These are phyloP conservation scores for Typhlichthys subterraneus DNA, from an alignment of 2,797 vertebrate species.

Conservation along the genomic window DNA sequence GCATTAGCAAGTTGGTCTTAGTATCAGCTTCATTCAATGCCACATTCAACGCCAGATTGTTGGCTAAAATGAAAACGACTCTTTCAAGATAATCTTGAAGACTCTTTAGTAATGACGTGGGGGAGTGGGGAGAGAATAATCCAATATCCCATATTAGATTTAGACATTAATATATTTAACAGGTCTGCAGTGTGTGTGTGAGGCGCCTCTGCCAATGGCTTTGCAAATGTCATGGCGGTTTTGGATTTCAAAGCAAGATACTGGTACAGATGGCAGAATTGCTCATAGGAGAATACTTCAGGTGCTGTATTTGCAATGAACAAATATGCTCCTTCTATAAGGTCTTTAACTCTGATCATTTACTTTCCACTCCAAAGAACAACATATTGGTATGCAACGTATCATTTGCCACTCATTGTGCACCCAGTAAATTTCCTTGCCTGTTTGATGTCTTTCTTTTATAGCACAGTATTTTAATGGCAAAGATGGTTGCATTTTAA, in stretches of 20 bases:
- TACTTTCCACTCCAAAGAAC: conserved; percentile 4
- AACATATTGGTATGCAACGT: conserved; percentile 6
- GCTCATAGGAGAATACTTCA: conserved; percentile 46
- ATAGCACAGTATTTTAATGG: conserved; percentile 1
- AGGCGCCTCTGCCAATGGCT: too few species aligned
- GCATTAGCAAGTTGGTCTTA: too few species aligned
- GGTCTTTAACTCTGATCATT: conserved; percentile 12
- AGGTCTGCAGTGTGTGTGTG: too few species aligned
- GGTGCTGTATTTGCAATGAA: conserved; percentile 55
- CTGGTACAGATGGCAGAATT: conserved; percentile 58
- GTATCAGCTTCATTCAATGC: too few species aligned
- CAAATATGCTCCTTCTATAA: conserved; percentile 11
- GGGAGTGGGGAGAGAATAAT: too few species aligned
- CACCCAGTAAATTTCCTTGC: not conserved
- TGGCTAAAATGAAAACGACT: too few species aligned
- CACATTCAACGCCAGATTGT: too few species aligned
- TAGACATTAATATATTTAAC: too few species aligned
- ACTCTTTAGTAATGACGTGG: too few species aligned
- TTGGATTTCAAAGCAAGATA: conserved; percentile 51
- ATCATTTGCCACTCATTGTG: conserved; percentile 5
- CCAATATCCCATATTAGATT: too few species aligned
- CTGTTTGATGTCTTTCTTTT: conserved; percentile 8
- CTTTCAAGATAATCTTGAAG: too few species aligned
- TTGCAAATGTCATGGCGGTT: conserved; percentile 12
- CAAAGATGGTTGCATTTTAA: conserved; percentile 1